Conservation (phyloP, 2,888 invertebrate species). For the Eudasyphora cyanicolor region DNA sequence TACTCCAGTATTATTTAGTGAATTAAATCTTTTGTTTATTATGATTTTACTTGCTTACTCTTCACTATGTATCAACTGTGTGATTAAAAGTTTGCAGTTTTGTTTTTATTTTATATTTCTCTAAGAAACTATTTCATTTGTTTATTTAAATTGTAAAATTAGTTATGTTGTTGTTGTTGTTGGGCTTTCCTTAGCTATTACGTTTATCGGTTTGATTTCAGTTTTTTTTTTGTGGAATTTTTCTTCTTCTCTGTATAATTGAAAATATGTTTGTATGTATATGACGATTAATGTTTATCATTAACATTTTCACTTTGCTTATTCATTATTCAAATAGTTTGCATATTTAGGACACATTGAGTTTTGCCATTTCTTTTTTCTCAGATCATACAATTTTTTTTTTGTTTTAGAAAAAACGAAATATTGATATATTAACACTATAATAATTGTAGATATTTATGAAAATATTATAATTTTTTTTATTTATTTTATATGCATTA, state of each 20-base stretch:
- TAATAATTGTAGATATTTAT: background rate
- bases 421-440: slow-evolving; percentile 8
- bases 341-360: slow-evolving; percentile 64
- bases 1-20: background rate
- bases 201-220: slow-evolving; percentile 31
- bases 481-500: slow-evolving; percentile 9
- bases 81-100: slow-evolving; percentile 49
- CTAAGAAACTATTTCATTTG: background rate
- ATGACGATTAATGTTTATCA: background rate
- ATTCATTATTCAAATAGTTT: slow-evolving; percentile 59
- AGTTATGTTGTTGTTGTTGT: slow-evolving; percentile 31
- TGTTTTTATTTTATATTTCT: background rate
- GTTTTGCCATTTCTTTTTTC: slow-evolving; percentile 45
- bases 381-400: slow-evolving; percentile 11
- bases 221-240: slow-evolving; percentile 7
- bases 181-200: background rate
- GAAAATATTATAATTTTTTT: background rate
- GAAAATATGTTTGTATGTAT: slow-evolving; percentile 45
- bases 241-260: no score
- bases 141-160: slow-evolving; percentile 37
- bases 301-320: slow-evolving; percentile 12
- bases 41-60: slow-evolving; percentile 15
- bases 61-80: slow-evolving; percentile 40
- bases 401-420: background rate
- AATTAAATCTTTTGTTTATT: slow-evolving; percentile 11